Conservation (phyloP, 2,888 invertebrate genomes). For the Chloroclystis v-ata region DNA sequence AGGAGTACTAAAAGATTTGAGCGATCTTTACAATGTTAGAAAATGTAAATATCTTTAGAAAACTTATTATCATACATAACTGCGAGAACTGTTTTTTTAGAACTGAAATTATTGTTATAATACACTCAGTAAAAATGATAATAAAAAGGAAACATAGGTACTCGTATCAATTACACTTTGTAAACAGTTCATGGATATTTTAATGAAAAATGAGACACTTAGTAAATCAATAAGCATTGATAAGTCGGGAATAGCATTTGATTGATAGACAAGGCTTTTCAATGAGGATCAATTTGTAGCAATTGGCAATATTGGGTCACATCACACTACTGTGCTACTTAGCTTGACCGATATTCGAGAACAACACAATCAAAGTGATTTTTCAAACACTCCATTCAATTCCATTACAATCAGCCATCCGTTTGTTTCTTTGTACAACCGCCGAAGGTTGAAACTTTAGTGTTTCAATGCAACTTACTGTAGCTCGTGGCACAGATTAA, state of each 20-base stretch:
- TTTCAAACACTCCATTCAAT: slow-evolving; percentile 44
- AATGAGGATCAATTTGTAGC: slow-evolving; percentile 54
- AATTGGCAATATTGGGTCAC: slow-evolving; percentile 55
- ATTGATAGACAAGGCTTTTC: slow-evolving; percentile 38
- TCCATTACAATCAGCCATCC: slow-evolving; percentile 34
- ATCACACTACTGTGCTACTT: slow-evolving; percentile 40
- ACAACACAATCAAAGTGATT: slow-evolving; percentile 47
- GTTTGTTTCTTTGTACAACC: slow-evolving; percentile 29
- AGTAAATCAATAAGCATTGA: slow-evolving; percentile 24
- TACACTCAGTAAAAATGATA: too few relatives aligned
- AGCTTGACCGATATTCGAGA: slow-evolving; percentile 46
- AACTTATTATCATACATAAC: too few relatives aligned
- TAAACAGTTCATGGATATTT: slow-evolving; percentile 21
- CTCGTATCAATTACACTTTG: neutral
- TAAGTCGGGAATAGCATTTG: slow-evolving; percentile 30
- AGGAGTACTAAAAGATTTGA: too few relatives aligned
- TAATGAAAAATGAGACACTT: slow-evolving; percentile 19
- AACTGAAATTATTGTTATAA: too few relatives aligned
- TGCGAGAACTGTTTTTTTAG: too few relatives aligned
- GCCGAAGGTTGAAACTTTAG: slow-evolving; percentile 22
- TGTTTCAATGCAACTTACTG: slow-evolving; percentile 19
- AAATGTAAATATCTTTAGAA: too few relatives aligned
- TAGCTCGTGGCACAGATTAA: slow-evolving; percentile 12
- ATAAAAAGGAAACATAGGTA: too few relatives aligned
- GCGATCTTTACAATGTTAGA: too few relatives aligned